Base-by-base conservation (phyloP, 2,888 invertebrate genomes). In the Drosophila pegasa region DNA sequence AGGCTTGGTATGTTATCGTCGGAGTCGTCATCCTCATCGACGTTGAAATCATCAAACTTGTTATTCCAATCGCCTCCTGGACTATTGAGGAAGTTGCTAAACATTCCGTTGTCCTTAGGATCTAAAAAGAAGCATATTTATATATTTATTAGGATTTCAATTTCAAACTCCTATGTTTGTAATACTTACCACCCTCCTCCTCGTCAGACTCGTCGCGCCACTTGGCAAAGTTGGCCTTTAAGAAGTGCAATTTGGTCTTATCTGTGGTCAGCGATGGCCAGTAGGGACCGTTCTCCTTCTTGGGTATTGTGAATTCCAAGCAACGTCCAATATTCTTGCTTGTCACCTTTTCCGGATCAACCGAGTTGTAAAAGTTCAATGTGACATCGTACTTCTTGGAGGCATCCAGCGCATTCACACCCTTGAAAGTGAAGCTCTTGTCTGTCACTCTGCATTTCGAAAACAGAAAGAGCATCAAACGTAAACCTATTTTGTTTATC, bases 181-280 rank as follows among this genome's bases (percentile, higher is more conserved):
- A 29, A 25, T 47, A 33, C 61, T 75, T 64, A 90, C 91, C 69
- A 90, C 91, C 94, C 80, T 97, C 98, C 81, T 96, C 96, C 10
- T 96, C 97, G 58, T 96, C 97, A 71, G 98, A 98, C 93, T 99
- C 99, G 93, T 99, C 99, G 93, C 95, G 95, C 99, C 98, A 99
- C 93, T 98, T 98, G 91, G 97, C 97, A 92, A 99, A 99, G 92
- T 99, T 99, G 87, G 98, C 96, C 94, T 98, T 99, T 85, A 99
- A 94, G 96, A 98, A 99, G 92, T 98, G 98, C 85, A 96, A 95
- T 93, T 98, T 98, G 92, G 95, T 95, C 89, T 95, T 96, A 87
- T 97, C 97, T 91, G 96, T 96, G 62, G 97, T 96, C 82, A 98
- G 93, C 78, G 96, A 94, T 57, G 97, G 96, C 98, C 98, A 99